Evolutionary conservation across 2,888 invertebrate genomes (phyloP), one percentile per base, ranked within the genome.

Genomic region (Caenorhabditis sinica): DNA sequence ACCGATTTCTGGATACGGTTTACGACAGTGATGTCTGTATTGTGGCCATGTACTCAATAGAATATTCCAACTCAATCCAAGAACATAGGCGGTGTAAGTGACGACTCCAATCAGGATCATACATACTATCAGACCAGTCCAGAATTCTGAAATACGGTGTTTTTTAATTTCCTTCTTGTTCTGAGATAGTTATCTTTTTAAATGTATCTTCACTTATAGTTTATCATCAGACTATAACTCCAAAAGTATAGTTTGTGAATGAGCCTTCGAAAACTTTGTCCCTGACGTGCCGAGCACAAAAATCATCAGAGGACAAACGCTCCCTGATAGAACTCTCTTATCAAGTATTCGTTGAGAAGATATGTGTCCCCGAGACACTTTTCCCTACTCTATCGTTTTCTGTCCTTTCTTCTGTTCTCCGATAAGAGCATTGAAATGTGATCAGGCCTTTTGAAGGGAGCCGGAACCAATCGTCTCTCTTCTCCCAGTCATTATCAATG

Each of bases 1-100:
- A 0, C 90, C 92, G 33, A 92, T 91, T 76, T 92, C 92, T 1
- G 92, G 90, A 80, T 92, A 92, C 20, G 92, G 92, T 81, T 90
- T 90, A 30, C 92, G 72, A 65, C 91, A 91, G 81, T 91, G 91
- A 40, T 82, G 85, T n/a, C 86, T 65, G 79, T 91, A 91, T 83
- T 90, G 88, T 17, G 92, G 91, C 90, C 90, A 91, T 30, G 86
- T 86, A 49, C 88, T 85, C 49, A 89, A 76, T 4, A 92, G 83
- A 25, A 91, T 91, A 65, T 89, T 89, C 92, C 92, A 92, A 63
- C 89, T 87, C 53, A 82, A 77, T 51, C 92, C 92, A 15, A 92
- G 87, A 25, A 89, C 89, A 71, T 89, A 90, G n/a, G 91, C 88
- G 13, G 92, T 92, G 82, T 86, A 89, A 20, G 89, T 88, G n/a